Evolutionary conservation across 2,797 vertebrate species (phyloP).

Genomic region (Gouania willdenowi): DNA sequence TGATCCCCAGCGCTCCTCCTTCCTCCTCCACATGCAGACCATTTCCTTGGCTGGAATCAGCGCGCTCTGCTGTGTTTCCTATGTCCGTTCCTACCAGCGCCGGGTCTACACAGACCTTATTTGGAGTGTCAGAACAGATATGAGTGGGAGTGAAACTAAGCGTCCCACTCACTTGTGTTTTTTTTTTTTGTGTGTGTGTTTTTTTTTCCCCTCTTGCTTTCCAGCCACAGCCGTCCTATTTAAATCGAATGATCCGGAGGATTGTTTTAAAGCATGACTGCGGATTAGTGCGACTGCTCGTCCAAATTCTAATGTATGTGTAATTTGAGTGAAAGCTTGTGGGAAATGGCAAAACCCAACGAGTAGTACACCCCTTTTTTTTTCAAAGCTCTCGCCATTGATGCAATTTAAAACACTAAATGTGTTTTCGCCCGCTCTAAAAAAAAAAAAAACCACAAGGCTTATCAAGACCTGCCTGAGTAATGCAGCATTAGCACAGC

Average conservation of each 20-base stretch:
- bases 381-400: conserved; percentile 43
- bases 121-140: conserved; percentile 74
- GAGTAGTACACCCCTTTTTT: conserved; percentile 33
- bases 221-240: conserved; percentile 32
- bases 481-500: conserved; percentile 69
- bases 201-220: conserved; percentile 26
- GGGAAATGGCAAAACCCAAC: conserved; percentile 52
- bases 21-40: not conserved
- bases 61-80: conserved; percentile 57
- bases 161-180: conserved; percentile 63
- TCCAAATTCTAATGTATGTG: conserved; percentile 33
- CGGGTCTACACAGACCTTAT: conserved; percentile 68
- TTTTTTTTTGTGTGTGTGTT: not conserved
- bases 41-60: conserved; percentile 55
- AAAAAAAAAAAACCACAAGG: conserved; percentile 56
- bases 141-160: conserved; percentile 72
- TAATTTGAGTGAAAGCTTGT: conserved; percentile 37
- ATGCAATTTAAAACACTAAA: conserved; percentile 58
- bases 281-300: conserved; percentile 37
- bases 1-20: conserved; percentile 15
- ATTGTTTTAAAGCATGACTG: conserved; percentile 36
- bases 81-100: conserved; percentile 58
- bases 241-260: conserved; percentile 17
- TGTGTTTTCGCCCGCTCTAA: conserved; percentile 58
- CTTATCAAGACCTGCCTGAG: conserved; percentile 64